These are phyloP conservation scores for Tenthredo mesomela DNA, from an alignment of 2,888 invertebrate genomes.

Conservation along the genomic window DNA sequence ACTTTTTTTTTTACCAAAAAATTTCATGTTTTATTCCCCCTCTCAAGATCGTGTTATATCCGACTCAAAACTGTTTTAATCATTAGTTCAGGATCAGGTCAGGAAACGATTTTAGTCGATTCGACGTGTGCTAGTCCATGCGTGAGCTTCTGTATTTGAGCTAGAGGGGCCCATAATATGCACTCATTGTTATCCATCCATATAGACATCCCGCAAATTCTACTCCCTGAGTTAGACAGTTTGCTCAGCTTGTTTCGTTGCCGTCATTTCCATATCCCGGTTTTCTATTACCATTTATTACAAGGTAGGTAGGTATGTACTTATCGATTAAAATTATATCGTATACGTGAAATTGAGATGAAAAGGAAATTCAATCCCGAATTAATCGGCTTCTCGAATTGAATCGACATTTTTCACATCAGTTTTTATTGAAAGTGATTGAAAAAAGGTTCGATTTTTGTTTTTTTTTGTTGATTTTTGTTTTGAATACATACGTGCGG, in stretches of 20 bases:
- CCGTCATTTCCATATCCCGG: constrained; percentile 36
- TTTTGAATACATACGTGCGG: not conserved
- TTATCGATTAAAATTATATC: too few relatives aligned
- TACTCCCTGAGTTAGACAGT: constrained; percentile 18
- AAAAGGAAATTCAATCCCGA: too few relatives aligned
- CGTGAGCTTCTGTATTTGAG: constrained; percentile 35
- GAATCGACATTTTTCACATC: too few relatives aligned
- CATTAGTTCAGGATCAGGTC: not conserved
- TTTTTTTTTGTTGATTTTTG: not conserved
- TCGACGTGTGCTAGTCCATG: constrained; percentile 18
- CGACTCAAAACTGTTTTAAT: not conserved
- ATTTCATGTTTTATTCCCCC: not conserved
- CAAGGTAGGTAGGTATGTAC: too few relatives aligned
- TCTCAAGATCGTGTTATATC: not conserved
- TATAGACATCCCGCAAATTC: not conserved
- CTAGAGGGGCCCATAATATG: not conserved
- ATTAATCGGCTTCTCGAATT: too few relatives aligned
- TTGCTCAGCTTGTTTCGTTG: constrained; percentile 44
- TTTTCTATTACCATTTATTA: too few relatives aligned
- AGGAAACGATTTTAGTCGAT: constrained; percentile 12
- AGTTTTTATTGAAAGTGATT: not conserved
- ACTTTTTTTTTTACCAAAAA: not conserved
- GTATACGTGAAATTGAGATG: too few relatives aligned
- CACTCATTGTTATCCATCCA: constrained; percentile 13
- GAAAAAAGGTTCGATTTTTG: not conserved